Percentiles rank a stretch among this genome's conserved stretches.
Evolutionary conservation across 2,113 vertebrate species (phyloP).

Genomic region (Crypturellus undulatus): DNA sequence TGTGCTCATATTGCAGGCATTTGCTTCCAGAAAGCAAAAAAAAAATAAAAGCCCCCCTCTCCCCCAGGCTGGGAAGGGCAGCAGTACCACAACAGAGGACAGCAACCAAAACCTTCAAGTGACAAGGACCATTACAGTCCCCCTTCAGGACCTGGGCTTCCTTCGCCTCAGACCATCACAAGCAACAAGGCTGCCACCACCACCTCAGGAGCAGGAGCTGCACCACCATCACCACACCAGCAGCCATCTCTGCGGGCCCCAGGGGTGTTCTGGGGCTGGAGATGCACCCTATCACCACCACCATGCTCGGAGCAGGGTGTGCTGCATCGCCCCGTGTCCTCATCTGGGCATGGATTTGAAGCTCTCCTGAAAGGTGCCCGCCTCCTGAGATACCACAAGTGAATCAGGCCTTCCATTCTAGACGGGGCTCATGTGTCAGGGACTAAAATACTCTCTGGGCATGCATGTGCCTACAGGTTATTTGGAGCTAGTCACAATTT

Average conservation of each 20-base stretch:
- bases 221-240: neutral
- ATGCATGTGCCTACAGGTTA: constrained; percentile 10
- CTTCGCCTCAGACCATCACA: neutral
- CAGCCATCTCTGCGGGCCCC: neutral
- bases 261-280: neutral
- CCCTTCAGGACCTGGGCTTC: neutral
- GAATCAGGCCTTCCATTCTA: constrained; percentile 28
- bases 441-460: constrained; percentile 38
- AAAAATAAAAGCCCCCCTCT: neutral
- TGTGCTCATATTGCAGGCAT: neutral
- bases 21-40: neutral
- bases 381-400: neutral
- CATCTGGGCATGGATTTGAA: neutral
- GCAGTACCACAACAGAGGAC: neutral
- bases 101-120: constrained; percentile 28
- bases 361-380: neutral
- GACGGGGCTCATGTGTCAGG: neutral
- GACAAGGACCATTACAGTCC: neutral
- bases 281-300: neutral
- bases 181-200: neutral
- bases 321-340: neutral
- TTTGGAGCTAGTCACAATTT: constrained; percentile 8
- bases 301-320: neutral
- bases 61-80: constrained; percentile 20
- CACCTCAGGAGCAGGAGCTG: neutral